Base-by-base conservation (phyloP, 2,797 vertebrate species). In the Pempheris klunzingeri region DNA sequence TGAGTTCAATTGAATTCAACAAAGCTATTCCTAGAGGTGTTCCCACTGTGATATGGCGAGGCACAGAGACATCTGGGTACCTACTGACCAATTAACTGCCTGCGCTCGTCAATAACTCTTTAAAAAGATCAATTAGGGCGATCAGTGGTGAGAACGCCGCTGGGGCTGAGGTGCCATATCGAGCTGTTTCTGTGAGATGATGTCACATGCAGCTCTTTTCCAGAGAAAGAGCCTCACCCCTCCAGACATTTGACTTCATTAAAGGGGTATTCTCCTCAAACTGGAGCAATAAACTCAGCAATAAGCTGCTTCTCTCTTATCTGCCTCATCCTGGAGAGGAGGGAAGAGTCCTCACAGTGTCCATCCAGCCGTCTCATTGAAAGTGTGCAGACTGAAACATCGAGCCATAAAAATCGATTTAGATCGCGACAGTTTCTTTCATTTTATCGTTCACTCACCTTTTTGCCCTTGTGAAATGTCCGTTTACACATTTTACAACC, bases 121-220 rank as follows among this genome's bases (percentile, higher is more conserved):
- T 92, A 85, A 89, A 88, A 86, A 85, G 87, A 92, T 92, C 91
- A 88, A 90, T 92, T 91, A 80, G 78, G 59, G 74, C 76, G 80
- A 90, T 91, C 86, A 86, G 88, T 80, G 87, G 75, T 3, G 59
- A 77, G 74, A 74, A 34, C 26, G 78, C 83, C 60, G 60, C 78
- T 4, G 83, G 89, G 86, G 74, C 78, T 17, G 70, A 76, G 84
- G 73, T 58, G 84, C 71, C 80, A 63, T 79, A 89, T 92, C 63
- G 92, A 91, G 75, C 84, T 47, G 81, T 80, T 86, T 80, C 78
- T 74, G 74, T 68, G 86, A 50, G 88, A 82, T 83, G 88, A 88
- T 86, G 90, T 90, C 86, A 83, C 80, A 32, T 4, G n/a, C 43
- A 13, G 79, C 47, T 66, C 79, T 74, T 77, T 78, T 58, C 44